Evolutionary conservation across 2,797 vertebrate species (phyloP).

Genomic region (Leptoclinus maculatus): DNA sequence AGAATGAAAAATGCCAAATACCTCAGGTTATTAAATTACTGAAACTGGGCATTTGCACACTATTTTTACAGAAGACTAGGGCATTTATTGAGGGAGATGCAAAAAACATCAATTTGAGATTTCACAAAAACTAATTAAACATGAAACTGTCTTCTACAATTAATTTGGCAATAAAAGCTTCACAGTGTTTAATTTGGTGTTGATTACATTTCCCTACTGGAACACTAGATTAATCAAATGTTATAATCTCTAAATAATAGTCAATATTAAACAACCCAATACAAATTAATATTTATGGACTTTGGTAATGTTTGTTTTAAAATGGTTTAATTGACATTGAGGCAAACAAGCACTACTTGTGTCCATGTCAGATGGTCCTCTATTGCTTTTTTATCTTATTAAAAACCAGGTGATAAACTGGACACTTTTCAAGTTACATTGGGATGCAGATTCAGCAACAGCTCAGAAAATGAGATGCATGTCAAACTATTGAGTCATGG

Average conservation of each 20-base stretch:
- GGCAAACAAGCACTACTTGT: background rate
- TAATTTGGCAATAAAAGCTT: background rate
- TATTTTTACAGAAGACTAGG: background rate
- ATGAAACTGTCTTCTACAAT: background rate
- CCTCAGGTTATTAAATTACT: background rate
- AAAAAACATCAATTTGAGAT: background rate
- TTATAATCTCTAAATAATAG: background rate
- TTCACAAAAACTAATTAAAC: conserved; percentile 5
- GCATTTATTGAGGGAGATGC: background rate
- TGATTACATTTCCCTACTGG: background rate
- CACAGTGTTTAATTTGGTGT: background rate
- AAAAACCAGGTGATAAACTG: background rate
- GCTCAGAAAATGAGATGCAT: background rate
- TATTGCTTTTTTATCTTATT: background rate
- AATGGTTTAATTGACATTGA: background rate
- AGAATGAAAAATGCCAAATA: background rate
- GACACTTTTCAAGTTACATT: background rate
- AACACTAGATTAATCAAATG: background rate
- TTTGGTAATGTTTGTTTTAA: background rate
- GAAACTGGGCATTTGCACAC: background rate
- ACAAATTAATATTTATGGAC: background rate
- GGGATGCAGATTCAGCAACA: background rate
- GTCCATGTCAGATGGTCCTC: background rate
- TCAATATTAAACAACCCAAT: background rate
- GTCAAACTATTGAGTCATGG: background rate